Evolutionary conservation across 2,888 invertebrate genomes (phyloP).

Genomic region (Callyntrura sp.): DNA sequence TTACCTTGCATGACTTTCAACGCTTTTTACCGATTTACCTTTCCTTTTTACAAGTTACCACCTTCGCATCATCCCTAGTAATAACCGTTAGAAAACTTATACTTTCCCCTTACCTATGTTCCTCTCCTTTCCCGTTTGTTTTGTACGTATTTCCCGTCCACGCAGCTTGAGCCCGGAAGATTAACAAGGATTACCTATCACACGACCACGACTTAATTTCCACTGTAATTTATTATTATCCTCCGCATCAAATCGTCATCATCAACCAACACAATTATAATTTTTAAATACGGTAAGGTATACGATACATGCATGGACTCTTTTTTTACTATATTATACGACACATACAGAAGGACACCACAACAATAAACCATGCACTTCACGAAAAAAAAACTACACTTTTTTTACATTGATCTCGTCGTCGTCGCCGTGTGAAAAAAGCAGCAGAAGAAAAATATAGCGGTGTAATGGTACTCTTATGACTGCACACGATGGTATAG

Average conservation of each 20-base stretch:
- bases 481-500: conserved; percentile 27
- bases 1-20: too few species aligned
- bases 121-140: too few species aligned
- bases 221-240: too few species aligned
- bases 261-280: background rate
- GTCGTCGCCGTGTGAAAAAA: conserved; percentile 31
- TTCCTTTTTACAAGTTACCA: too few species aligned
- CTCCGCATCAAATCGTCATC: too few species aligned
- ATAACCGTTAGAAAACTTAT: too few species aligned
- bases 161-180: background rate
- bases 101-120: too few species aligned
- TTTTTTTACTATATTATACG: background rate
- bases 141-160: too few species aligned
- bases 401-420: conserved; percentile 54
- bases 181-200: background rate
- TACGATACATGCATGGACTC: conserved; percentile 4
- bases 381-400: background rate
- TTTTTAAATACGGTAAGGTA: too few species aligned
- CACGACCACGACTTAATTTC: too few species aligned
- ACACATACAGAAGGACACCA: background rate
- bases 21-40: too few species aligned
- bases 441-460: conserved; percentile 11
- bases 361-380: conserved; percentile 19
- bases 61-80: too few species aligned
- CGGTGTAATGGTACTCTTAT: conserved; percentile 35